Base-by-base conservation (phyloP, 2,113 vertebrate genomes). In the Motacilla alba region DNA sequence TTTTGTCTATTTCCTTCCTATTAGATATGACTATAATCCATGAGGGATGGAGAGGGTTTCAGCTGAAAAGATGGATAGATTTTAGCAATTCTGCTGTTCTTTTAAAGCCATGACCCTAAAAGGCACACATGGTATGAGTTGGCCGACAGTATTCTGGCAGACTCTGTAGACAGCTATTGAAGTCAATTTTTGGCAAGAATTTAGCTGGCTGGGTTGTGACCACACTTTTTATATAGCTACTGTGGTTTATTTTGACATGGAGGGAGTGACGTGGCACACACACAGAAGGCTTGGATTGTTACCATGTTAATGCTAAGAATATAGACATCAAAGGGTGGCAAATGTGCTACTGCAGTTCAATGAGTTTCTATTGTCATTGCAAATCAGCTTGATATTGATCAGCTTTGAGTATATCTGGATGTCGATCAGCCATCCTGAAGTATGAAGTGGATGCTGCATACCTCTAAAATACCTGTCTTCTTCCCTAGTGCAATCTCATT, bases 101-200 rank as follows among this genome's bases (percentile, higher is more conserved):
- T 93, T 93, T 90, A 88, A 92, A 93, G 79, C 68, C 79, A 60
- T 2, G 58, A 89, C 76, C 85, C 73, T 84, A 81, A 56, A 53
- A 93, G 64, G 56, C 76, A 68, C 76, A 86, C 79, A 87, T 37
- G 62, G 92, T 75, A 83, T 68, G 83, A 84, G 35, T 6, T 82
- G 93, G 76, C 76, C 5, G 0, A 92, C 46, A 83, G 67, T 83
- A 72, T 83, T 77, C 87, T 81, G 85, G 55, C 87, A 95, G 75
- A 21, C 19, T 80, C 84, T 72, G 30, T 60, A 86, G 83, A 75
- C 37, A 92, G 80, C 56, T 86, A 92, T 78, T 91, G 88, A 89
- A 92, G 60, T 52, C 5, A 90, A 49, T 33, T 93, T 94, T 94
- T 95, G 79, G 79, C 93, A 90, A 86, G 56, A 63, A 74, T 92